Percentiles rank a stretch among this genome's conserved stretches.
phyloP scores from a whole-genome alignment of 2,888 invertebrate species.

The Sepiola atlantica region DNA sequence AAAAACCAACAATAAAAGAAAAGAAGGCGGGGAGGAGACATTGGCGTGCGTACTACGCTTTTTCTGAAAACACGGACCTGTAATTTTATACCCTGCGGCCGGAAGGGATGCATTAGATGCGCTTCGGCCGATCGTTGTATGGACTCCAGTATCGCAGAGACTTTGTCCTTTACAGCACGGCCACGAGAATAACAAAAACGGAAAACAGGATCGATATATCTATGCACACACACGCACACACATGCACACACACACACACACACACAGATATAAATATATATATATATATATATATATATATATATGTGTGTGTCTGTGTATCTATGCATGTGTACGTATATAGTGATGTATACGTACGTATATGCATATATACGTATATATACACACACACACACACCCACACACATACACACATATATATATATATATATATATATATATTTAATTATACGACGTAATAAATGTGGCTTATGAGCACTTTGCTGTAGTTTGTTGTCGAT shows the following conservation, averaged over 20 bases:
- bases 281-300: not conserved
- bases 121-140: constrained; percentile 13
- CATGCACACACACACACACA: not conserved
- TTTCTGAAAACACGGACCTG: not conserved
- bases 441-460: too few relatives aligned
- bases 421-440: not conserved
- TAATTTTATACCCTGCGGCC: constrained; percentile 13
- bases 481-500: too few relatives aligned
- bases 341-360: not conserved
- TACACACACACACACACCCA: not conserved
- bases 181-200: not conserved
- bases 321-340: not conserved
- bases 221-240: too few relatives aligned
- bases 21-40: not conserved
- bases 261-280: not conserved
- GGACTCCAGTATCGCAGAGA: not conserved
- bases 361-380: not conserved
- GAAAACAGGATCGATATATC: not conserved
- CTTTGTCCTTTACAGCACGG: not conserved
- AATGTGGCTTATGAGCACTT: too few relatives aligned
- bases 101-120: not conserved
- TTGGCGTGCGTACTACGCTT: not conserved
- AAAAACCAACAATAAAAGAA: not conserved
- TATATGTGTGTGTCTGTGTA: not conserved
- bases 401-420: not conserved